phyloP scores from a whole-genome alignment of 1,140 invertebrate species.

The Lineus longissimus region DNA sequence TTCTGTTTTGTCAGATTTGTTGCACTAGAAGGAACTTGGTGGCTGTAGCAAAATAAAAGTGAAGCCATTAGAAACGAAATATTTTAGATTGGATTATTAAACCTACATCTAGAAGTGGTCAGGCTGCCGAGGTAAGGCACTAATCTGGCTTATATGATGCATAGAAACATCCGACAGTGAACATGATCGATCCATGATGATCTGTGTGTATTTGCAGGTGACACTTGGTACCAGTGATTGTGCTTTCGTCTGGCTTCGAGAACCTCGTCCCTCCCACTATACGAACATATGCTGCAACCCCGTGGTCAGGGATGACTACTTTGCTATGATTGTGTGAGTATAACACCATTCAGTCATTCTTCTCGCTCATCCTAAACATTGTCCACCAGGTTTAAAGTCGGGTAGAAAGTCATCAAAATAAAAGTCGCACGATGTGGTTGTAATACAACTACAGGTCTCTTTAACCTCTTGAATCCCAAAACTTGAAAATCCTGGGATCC shows the following conservation, averaged over 20 bases:
- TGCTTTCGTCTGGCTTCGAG: conserved; percentile 73
- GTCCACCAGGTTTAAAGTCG: no score
- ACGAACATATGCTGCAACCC: conserved; percentile 88
- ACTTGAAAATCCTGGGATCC: no score
- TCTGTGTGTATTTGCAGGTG: conserved; percentile 25
- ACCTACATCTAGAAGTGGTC: no score
- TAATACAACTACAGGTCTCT: no score
- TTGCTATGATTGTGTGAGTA: conserved; percentile 81
- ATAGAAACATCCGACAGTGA: no score
- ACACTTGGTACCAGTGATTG: conserved; percentile 93
- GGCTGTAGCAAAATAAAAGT: conserved; percentile 1
- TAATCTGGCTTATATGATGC: no score
- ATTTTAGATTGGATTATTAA: not conserved
- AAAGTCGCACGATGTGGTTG: no score
- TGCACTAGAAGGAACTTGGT: not conserved
- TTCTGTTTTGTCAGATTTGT: not conserved
- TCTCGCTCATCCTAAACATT: no score
- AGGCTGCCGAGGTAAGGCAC: no score
- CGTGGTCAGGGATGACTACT: conserved; percentile 69
- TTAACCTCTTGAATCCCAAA: no score
- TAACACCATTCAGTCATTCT: not conserved
- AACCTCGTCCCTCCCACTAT: conserved; percentile 63
- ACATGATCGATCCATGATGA: not conserved
- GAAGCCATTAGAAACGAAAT: no score
- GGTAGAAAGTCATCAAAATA: no score